Evolutionary conservation across 2,113 vertebrate species (phyloP).

Genomic region (Coregonus clupeaformis): DNA sequence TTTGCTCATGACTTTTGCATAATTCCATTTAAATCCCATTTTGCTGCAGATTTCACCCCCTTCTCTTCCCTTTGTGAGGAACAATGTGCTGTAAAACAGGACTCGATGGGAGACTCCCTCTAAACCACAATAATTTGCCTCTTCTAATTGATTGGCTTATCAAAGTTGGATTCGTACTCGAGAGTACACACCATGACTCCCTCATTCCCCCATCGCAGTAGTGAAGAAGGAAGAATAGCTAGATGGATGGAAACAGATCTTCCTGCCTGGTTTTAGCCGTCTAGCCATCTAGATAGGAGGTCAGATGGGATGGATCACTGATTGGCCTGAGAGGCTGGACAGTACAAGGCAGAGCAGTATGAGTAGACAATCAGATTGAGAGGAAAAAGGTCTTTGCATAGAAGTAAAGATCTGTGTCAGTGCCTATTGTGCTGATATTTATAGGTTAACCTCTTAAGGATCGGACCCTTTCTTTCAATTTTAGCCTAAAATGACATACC

Average conservation of each 20-base stretch:
- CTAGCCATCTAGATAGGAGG: constrained; percentile 43
- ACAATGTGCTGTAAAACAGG: constrained; percentile 40
- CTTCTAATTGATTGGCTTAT: constrained; percentile 39
- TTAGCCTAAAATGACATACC: no score
- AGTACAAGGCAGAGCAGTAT: not conserved
- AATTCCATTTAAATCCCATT: constrained; percentile 51
- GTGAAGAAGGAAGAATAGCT: constrained; percentile 35
- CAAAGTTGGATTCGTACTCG: constrained; percentile 24
- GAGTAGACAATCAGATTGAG: constrained; percentile 27
- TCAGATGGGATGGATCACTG: constrained; percentile 46
- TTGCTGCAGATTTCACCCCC: constrained; percentile 39
- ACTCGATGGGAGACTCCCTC: constrained; percentile 6
- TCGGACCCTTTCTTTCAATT: no score
- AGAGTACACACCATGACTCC: not conserved
- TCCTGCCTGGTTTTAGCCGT: constrained; percentile 41
- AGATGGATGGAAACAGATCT: constrained; percentile 33
- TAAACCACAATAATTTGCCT: constrained; percentile 28
- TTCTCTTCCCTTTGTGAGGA: constrained; percentile 41
- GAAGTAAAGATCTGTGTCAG: not conserved
- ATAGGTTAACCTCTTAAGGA: no score
- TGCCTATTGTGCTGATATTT: not conserved
- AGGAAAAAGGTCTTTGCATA: constrained; percentile 5
- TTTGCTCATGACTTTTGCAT: constrained; percentile 54
- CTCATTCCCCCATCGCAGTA: not conserved
- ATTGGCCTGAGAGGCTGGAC: constrained; percentile 18